Conservation (phyloP, 2,797 vertebrate genomes). For the Lates japonicus region DNA sequence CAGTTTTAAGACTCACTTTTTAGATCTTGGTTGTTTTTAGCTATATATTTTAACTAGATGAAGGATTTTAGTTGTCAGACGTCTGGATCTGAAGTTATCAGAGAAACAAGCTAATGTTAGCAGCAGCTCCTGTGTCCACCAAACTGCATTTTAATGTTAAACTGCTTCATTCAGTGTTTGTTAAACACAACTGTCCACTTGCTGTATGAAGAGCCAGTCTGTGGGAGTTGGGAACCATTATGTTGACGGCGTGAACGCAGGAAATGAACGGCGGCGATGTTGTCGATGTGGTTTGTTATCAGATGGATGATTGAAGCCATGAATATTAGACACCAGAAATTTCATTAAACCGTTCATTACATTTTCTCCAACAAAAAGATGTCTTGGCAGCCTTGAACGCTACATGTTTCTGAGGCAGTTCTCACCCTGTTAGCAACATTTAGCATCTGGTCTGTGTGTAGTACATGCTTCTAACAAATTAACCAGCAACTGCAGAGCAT, state of each 20-base stretch:
- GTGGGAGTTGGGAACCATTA: constrained; percentile 1
- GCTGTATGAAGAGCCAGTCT: neutral
- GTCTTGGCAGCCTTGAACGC: neutral
- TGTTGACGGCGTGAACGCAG: constrained; percentile 14
- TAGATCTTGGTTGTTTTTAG: no score
- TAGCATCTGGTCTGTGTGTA: neutral
- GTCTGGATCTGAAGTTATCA: no score
- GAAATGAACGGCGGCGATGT: constrained; percentile 42
- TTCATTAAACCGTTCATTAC: constrained; percentile 38
- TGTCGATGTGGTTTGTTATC: constrained; percentile 32
- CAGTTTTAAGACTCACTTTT: no score
- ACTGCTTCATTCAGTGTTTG: no score
- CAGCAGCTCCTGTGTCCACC: no score
- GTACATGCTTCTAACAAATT: constrained; percentile 10
- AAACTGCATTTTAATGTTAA: no score
- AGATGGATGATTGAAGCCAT: constrained; percentile 37
- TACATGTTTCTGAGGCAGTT: neutral
- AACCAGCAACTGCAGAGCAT: constrained; percentile 12
- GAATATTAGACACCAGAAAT: constrained; percentile 40
- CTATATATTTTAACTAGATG: no score
- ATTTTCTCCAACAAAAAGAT: neutral
- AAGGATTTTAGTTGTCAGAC: no score
- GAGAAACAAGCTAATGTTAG: no score
- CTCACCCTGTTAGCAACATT: neutral
- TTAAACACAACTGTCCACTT: neutral